Conservation (phyloP, 2,797 vertebrate genomes). For the Tiaroga cobitis region DNA sequence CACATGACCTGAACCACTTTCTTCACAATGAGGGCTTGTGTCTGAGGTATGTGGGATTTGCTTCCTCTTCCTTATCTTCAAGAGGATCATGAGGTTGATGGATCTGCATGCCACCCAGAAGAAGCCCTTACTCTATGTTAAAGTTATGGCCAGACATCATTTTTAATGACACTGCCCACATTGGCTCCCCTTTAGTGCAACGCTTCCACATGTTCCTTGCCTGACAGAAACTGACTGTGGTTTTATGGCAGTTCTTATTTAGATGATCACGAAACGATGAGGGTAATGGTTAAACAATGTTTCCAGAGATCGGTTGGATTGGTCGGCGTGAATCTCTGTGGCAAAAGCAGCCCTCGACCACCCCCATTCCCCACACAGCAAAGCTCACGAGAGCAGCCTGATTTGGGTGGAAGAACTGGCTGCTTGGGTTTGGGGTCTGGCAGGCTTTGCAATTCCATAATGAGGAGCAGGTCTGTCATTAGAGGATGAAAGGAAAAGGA, state of each 20-base stretch:
- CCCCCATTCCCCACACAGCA: not conserved
- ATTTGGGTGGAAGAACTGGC: constrained; percentile 42
- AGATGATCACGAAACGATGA: constrained; percentile 14
- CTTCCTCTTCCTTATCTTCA: constrained; percentile 13
- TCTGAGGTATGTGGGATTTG: constrained; percentile 13
- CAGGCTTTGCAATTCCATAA: constrained; percentile 53
- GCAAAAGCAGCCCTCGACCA: constrained; percentile 34
- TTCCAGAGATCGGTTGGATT: constrained; percentile 14
- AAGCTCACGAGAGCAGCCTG: constrained; percentile 38
- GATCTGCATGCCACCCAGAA: constrained; percentile 12
- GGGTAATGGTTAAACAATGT: not conserved
- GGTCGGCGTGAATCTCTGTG: constrained; percentile 25
- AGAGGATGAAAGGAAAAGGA: constrained; percentile 57
- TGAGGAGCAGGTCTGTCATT: constrained; percentile 62
- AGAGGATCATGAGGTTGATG: not conserved
- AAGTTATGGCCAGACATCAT: not conserved
- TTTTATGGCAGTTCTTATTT: not conserved
- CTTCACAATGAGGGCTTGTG: constrained; percentile 11
- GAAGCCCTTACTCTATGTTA: not conserved
- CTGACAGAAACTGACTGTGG: not conserved
- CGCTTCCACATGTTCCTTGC: constrained; percentile 3
- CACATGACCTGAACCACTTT: constrained; percentile 36
- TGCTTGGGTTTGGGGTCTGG: constrained; percentile 52
- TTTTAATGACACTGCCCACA: constrained; percentile 7
- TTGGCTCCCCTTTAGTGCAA: not conserved